Evolutionary conservation across 2,113 vertebrate species (phyloP), one percentile per base, ranked within the genome.

Genomic region (Chaetodon auriga): DNA sequence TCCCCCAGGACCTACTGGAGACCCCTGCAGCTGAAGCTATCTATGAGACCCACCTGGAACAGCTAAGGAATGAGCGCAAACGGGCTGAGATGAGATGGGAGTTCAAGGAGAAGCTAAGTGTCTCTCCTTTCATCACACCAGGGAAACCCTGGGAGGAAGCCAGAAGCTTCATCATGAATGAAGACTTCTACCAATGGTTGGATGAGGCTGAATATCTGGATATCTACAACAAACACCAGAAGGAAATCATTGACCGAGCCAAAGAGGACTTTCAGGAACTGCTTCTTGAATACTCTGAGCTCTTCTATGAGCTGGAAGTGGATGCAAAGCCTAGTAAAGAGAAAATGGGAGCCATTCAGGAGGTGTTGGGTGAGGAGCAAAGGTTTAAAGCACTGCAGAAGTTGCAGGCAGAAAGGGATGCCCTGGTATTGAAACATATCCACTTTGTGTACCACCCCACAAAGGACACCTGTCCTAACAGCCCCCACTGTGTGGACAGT

Each of bases 271-370:
- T 99, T 83, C 98, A 99, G 91, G 98, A 99, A 87, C 94, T 99
- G 45, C 96, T 99, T 60, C 82, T 99, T 72, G 98, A 99, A 65
- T 99, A 98, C 80, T 99, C 98, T 0, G 98, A 99, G 90, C 95
- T 99, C 12, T 99, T 99, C 84, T 99, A 99, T 75, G 98, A 99
- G 76, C 95, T 99, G 58, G 98, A 99, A 89, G 93, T 99, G 3
- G 98, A 99, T 71, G 98, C 98, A 36, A 99, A 99, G 46, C 98
- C 98, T 81, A 99, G 98, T 95, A 99, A 99, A 92, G 98, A 99
- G 90, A 99, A 99, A 92, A 99, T 99, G 98, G 98, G 96, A 0
- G 97, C 98, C 38, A 99, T 99, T 68, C 98, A 98, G 91, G 98
- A 99, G 0, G 96, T 97, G 4, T 62, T 99, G 84, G 97, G 97